Percentiles rank a stretch among this genome's conserved stretches.
Conservation (phyloP, 2,888 invertebrate genomes). For the Polylopha cassiicola region DNA sequence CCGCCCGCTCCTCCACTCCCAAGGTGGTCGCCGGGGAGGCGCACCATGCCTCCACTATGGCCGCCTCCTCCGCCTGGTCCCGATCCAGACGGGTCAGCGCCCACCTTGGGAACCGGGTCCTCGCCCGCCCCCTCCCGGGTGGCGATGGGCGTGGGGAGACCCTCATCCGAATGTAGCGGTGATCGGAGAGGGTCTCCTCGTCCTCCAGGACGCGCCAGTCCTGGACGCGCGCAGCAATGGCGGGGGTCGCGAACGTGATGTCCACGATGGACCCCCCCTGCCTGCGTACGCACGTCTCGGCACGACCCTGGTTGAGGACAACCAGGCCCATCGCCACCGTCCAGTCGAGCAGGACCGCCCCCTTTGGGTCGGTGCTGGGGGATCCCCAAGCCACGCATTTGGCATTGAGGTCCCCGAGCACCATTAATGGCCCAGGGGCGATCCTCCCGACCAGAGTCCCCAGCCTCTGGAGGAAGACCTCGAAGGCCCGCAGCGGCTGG, state of each 20-base stretch:
- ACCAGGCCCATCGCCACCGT: not conserved
- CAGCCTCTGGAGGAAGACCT: too few relatives aligned
- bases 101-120: too few relatives aligned
- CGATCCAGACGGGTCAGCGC: too few relatives aligned
- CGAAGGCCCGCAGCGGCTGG: too few relatives aligned
- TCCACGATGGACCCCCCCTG: constrained; percentile 9
- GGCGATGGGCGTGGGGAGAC: not conserved
- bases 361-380: not conserved
- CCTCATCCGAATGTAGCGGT: constrained; percentile 5
- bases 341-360: not conserved
- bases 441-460: too few relatives aligned
- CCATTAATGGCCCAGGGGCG: too few relatives aligned
- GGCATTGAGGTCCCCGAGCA: constrained; percentile 4
- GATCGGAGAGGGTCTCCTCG: constrained; percentile 15
- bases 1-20: too few relatives aligned
- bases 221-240: constrained; percentile 1
- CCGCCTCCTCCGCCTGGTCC: too few relatives aligned
- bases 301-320: not conserved
- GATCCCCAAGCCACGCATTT: not conserved
- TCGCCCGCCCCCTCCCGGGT: too few relatives aligned
- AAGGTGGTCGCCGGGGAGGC: too few relatives aligned
- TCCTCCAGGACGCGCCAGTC: constrained; percentile 14
- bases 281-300: not conserved
- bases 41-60: too few relatives aligned
- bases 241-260: constrained; percentile 4